phyloP scores from a whole-genome alignment of 2,797 vertebrate species.

The Anas georgica region DNA sequence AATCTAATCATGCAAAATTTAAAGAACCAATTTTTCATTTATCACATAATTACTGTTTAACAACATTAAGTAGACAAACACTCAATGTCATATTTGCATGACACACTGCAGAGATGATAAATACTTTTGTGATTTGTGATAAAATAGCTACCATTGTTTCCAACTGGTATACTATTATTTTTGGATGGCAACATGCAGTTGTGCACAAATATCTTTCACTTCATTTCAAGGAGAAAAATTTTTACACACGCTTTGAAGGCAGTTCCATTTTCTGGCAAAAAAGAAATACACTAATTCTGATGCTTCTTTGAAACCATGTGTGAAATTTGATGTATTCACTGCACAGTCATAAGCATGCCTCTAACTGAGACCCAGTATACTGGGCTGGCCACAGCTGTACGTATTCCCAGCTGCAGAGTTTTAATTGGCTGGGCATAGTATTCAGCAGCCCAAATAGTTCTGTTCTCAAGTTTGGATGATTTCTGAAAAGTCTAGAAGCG shows the following conservation, averaged over 20 bases:
- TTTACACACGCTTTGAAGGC: background rate
- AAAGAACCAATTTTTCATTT: background rate
- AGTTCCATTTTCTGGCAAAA: background rate
- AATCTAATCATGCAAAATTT: background rate
- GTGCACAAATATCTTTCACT: background rate
- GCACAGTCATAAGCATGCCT: background rate
- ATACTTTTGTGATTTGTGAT: background rate
- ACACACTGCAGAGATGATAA: background rate
- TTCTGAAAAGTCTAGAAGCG: background rate
- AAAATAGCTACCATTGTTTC: background rate
- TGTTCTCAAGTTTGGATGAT: background rate
- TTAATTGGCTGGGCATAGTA: background rate
- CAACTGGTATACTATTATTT: background rate
- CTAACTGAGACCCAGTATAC: background rate
- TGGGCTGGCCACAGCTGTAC: background rate
- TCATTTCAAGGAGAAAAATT: background rate
- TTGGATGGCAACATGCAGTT: background rate
- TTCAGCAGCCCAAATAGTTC: background rate
- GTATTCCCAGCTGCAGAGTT: background rate
- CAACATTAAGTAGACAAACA: background rate
- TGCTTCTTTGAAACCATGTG: background rate
- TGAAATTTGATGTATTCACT: background rate
- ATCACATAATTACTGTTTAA: background rate
- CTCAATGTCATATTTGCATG: background rate
- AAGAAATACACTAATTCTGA: background rate